These are phyloP conservation scores for Acipenser ruthenus DNA, from an alignment of 2,797 vertebrate species.

Conservation along the genomic window DNA sequence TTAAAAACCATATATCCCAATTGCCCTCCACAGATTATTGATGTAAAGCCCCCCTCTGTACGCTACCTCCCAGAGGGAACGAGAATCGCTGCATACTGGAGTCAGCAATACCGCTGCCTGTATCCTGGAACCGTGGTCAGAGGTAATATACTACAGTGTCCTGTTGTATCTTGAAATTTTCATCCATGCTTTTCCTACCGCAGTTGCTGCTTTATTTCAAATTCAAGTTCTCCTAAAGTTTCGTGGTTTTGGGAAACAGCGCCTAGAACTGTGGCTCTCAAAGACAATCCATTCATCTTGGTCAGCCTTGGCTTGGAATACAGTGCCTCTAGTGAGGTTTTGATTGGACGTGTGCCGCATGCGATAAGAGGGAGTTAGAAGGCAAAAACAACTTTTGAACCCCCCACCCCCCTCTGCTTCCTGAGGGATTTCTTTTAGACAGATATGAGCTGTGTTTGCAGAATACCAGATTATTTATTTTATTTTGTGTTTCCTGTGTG, in stretches of 20 bases:
- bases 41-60: conserved; percentile 88
- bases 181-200: not conserved
- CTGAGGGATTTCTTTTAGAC: not conserved
- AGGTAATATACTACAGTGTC: conserved; percentile 52
- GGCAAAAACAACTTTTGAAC: not conserved
- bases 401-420: too few species aligned
- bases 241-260: not conserved
- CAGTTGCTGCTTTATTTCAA: not conserved
- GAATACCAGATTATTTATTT: not conserved
- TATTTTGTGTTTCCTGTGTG: not conserved
- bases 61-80: conserved; percentile 86
- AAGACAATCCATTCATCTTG: conserved; percentile 10
- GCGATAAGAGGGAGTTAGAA: not conserved
- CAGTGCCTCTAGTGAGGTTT: not conserved
- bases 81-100: conserved; percentile 96
- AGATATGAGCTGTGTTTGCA: not conserved
- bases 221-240: not conserved
- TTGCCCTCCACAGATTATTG: conserved; percentile 75
- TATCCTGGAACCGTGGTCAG: conserved; percentile 92
- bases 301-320: not conserved
- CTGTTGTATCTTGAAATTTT: conserved; percentile 10
- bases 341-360: not conserved
- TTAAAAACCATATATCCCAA: not conserved
- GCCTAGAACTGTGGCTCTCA: not conserved
- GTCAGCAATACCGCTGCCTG: conserved; percentile 96